Evolutionary conservation across 2,888 invertebrate species (phyloP).

Genomic region (Aethes cnicana): DNA sequence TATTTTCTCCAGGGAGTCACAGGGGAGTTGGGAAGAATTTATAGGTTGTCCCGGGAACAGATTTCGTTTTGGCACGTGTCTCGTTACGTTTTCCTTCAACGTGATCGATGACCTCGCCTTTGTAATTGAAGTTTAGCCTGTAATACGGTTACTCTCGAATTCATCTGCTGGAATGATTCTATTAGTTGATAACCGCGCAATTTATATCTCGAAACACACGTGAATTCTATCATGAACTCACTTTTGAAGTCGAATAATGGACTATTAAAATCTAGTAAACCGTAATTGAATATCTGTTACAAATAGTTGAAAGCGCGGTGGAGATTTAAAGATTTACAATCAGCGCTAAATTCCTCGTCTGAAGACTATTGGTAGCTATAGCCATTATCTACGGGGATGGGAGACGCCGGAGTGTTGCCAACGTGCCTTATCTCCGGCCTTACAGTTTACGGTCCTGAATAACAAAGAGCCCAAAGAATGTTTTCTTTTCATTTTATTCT

Average conservation of each 20-base stretch:
- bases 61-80: slow-evolving; percentile 37
- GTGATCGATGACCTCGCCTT: slow-evolving; percentile 27
- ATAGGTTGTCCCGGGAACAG: slow-evolving; percentile 30
- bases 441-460: slow-evolving; percentile 22
- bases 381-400: slow-evolving; percentile 18
- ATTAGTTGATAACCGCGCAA: no score
- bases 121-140: slow-evolving; percentile 23
- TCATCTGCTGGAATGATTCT: not conserved
- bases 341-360: not conserved
- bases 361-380: slow-evolving; percentile 4
- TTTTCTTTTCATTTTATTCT: slow-evolving; percentile 28
- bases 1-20: slow-evolving; percentile 14
- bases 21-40: slow-evolving; percentile 24
- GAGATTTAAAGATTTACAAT: not conserved
- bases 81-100: slow-evolving; percentile 39
- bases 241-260: no score
- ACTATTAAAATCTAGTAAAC: no score
- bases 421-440: slow-evolving; percentile 30
- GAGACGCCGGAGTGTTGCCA: slow-evolving; percentile 2
- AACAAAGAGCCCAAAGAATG: slow-evolving; percentile 26
- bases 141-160: not conserved
- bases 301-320: no score
- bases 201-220: no score
- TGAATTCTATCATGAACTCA: no score
- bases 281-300: no score